phyloP scores from a whole-genome alignment of 2,888 invertebrate species.

The Listrodromus nycthemerus region DNA sequence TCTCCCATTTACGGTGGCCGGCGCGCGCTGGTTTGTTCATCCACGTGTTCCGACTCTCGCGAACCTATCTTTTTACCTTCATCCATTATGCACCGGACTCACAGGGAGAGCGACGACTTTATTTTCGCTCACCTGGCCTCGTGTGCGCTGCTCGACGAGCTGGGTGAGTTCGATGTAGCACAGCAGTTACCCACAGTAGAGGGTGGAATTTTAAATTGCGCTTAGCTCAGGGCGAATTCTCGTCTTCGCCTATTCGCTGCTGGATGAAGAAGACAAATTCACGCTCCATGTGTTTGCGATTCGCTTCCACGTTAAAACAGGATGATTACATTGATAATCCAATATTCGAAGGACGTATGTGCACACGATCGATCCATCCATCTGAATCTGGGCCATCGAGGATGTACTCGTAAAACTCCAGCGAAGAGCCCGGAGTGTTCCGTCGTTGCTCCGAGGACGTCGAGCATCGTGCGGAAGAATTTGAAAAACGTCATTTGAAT shows the following conservation, averaged over 20 bases:
- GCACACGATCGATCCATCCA: background rate
- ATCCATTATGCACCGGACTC: conserved; percentile 64
- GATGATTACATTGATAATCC: background rate
- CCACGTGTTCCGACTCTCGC: conserved; percentile 32
- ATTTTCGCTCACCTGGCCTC: conserved; percentile 43
- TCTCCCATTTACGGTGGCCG: background rate
- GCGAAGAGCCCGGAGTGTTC: background rate
- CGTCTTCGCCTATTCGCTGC: conserved; percentile 6
- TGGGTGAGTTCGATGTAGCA: conserved; percentile 11
- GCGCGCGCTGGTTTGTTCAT: conserved; percentile 38
- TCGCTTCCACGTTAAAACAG: background rate
- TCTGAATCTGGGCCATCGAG: background rate
- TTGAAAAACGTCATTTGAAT: background rate
- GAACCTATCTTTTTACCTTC: conserved; percentile 54
- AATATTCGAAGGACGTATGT: background rate
- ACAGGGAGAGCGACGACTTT: conserved; percentile 52
- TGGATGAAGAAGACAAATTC: background rate
- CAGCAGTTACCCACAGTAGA: conserved; percentile 1
- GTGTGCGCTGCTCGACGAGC: conserved; percentile 16
- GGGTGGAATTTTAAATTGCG: conserved; percentile 46
- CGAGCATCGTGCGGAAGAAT: background rate
- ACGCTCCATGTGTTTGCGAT: background rate
- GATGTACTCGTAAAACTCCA: background rate
- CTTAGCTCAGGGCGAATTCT: conserved; percentile 10
- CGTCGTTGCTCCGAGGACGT: background rate